These are phyloP conservation scores for Tribolium castaneum DNA, from an alignment of 1,140 invertebrate genomes.

Conservation along the genomic window DNA sequence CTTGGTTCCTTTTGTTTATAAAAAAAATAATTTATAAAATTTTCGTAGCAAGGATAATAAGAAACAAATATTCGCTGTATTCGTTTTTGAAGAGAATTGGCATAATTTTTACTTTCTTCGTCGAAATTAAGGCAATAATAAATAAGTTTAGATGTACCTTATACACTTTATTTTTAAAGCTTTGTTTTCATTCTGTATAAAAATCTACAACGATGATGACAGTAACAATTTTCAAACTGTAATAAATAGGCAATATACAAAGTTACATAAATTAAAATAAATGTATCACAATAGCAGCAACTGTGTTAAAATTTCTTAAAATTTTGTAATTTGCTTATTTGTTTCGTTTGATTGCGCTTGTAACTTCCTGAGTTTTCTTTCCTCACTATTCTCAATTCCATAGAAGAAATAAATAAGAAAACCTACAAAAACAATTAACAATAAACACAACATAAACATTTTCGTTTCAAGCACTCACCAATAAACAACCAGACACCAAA, in stretches of 20 bases:
- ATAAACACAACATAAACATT: background rate
- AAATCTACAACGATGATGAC: background rate
- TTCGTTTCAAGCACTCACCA: constrained; percentile 63
- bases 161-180: background rate
- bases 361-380: constrained; percentile 4
- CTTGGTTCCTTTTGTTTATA: too few species aligned
- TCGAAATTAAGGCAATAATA: too few species aligned
- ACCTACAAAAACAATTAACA: constrained; percentile 47
- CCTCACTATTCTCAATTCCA: constrained; percentile 36
- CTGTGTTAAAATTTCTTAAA: background rate
- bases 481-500: constrained; percentile 85
- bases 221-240: background rate
- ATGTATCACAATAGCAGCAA: constrained; percentile 5
- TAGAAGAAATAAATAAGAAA: constrained; percentile 53
- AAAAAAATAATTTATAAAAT: too few species aligned
- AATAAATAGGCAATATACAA: background rate
- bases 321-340: constrained; percentile 29
- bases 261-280: constrained; percentile 17
- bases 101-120: too few species aligned
- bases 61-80: too few species aligned
- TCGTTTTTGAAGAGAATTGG: too few species aligned
- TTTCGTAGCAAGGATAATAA: too few species aligned
- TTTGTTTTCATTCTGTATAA: background rate
- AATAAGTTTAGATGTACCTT: background rate
- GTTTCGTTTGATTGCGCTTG: background rate